A percentile compares a stretch with the other conserved stretches of the same genome.
phyloP scores from a whole-genome alignment of 2,797 vertebrate species.

The Parambassis ranga region DNA sequence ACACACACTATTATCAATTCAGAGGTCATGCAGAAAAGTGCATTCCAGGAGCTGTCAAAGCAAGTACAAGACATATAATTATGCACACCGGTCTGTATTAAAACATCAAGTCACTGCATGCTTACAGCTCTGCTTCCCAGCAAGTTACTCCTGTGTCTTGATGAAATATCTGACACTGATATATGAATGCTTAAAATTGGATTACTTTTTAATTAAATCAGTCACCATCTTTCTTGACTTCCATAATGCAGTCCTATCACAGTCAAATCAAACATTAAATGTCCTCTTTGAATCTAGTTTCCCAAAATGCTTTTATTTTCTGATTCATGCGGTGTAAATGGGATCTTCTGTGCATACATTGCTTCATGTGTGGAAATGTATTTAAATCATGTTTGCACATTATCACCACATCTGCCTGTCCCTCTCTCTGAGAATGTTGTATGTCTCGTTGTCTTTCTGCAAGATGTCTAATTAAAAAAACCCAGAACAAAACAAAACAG shows the following conservation, averaged over 20 bases:
- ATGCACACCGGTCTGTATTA: neutral
- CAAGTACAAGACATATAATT: neutral
- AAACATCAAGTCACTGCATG: neutral
- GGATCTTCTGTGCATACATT: neutral
- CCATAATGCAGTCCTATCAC: neutral
- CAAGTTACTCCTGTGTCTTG: neutral
- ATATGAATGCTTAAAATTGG: slow-evolving; percentile 8
- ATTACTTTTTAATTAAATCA: slow-evolving; percentile 11
- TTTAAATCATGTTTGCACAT: neutral
- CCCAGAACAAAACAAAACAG: too few species aligned
- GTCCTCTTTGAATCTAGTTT: neutral
- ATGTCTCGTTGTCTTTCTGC: neutral
- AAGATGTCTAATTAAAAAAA: slow-evolving; percentile 29
- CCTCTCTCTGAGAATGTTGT: neutral
- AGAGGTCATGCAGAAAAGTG: slow-evolving; percentile 1
- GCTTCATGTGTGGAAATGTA: neutral
- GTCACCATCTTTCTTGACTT: neutral
- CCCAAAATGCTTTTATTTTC: neutral
- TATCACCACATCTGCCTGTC: neutral
- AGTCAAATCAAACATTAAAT: neutral
- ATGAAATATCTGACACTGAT: neutral
- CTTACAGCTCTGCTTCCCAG: neutral
- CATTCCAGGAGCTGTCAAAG: neutral
- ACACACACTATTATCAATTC: neutral
- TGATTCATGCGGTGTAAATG: neutral